Evolutionary conservation across 2,888 invertebrate genomes (phyloP).

Genomic region (Geophilus truncorum): DNA sequence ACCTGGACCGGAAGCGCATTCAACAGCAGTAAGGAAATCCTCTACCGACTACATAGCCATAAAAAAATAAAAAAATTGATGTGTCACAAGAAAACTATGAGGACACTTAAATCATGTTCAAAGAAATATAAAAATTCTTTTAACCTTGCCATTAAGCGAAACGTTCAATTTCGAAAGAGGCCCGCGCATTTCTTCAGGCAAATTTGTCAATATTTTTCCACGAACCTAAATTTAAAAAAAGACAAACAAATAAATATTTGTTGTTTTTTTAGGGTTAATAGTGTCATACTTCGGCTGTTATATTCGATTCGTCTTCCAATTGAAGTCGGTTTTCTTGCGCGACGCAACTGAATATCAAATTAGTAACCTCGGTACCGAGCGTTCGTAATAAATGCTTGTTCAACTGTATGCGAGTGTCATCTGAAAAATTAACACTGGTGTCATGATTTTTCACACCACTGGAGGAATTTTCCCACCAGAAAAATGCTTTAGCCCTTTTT

Average conservation of each 20-base stretch:
- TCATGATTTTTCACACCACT: not conserved
- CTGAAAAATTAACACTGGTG: constrained; percentile 41
- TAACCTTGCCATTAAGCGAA: constrained; percentile 37
- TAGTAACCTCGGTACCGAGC: constrained; percentile 71
- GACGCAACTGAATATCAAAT: constrained; percentile 70
- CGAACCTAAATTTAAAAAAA: no score
- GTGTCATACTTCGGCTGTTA: constrained; percentile 48
- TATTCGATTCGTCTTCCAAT: constrained; percentile 43
- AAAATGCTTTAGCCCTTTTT: constrained; percentile 49
- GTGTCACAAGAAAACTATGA: not conserved
- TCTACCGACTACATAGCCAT: constrained; percentile 56
- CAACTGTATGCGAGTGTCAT: constrained; percentile 61
- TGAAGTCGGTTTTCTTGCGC: constrained; percentile 63
- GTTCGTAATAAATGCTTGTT: constrained; percentile 79
- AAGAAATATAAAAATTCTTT: not conserved
- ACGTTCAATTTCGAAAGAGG: constrained; percentile 50
- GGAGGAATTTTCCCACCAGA: constrained; percentile 40
- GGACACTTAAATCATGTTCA: not conserved
- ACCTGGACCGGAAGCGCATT: constrained; percentile 56
- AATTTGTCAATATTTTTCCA: constrained; percentile 48
- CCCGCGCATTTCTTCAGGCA: constrained; percentile 62
- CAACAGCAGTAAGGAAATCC: constrained; percentile 70
- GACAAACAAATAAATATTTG: constrained; percentile 22
- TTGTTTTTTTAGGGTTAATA: not conserved
- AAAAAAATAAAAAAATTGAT: not conserved